Base-by-base conservation (phyloP, 2,113 vertebrate species). In the Copsychus sechellarum region DNA sequence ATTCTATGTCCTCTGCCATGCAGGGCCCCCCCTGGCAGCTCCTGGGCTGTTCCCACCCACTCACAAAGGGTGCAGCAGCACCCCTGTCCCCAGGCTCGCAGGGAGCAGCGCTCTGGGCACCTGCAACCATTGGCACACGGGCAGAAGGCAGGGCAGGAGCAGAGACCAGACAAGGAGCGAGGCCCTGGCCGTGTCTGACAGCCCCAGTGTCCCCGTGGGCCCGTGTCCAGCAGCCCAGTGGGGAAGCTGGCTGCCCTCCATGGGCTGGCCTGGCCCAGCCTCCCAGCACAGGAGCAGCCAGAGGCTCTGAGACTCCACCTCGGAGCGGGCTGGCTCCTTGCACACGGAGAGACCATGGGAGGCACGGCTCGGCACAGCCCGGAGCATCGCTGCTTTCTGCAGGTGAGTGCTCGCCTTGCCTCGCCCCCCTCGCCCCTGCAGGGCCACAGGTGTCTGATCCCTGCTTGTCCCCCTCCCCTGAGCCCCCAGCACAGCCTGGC, bases 231-330 rank as follows among this genome's bases (percentile, higher is more conserved):
- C 36, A 43, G 76, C 22, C 0, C 87, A 10, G 62, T 9, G 24
- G 88, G 40, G 42, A 38, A 43, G 66, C 91, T 53, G 92, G 72
- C 80, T 26, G 86, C 1, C 81, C 54, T n/a, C 20, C 21, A 4
- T 0, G 36, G 91, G 92, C 69, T 3, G 65, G 86, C 72, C 2
- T 7, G 64, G 50, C 79, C 74, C 90, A 86, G 87, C 95, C 93
- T 71, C 94, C 86, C 95, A 1, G 89, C 64, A 45, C 91, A 43
- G 87, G 87, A 94, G 96, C 95, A 95, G 95, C 88, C 90, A 45
- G 89, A 95, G 93, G 84, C 72, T 82, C 86, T 19, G 45, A 73
- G 90, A 93, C 97, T 98, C 97, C 97, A 97, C 97, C 97, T 97
- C 96, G 81, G 90, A 96, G 96, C 92, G 31, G 86, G 97, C 95